A percentile compares a stretch with the other conserved stretches of the same genome.
These are phyloP conservation scores for Sycobia sp. DNA, from an alignment of 1,140 invertebrate species.

Conservation along the genomic window DNA sequence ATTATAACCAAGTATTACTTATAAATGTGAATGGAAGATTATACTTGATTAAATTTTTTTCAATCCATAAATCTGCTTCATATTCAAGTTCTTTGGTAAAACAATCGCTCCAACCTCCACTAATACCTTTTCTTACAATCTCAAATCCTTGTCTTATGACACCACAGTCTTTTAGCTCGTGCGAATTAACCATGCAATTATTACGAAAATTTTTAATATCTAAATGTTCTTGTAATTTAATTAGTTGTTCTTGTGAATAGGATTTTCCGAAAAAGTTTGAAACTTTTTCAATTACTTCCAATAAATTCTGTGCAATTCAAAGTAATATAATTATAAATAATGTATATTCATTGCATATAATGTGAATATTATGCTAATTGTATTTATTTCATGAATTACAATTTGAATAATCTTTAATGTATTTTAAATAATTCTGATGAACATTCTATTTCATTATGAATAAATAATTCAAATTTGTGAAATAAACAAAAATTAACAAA, in stretches of 20 bases:
- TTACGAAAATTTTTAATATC: constrained; percentile 75
- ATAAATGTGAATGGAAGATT: constrained; percentile 63
- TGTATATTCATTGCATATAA: constrained; percentile 58
- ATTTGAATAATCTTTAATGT: neutral
- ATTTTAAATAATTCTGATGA: neutral
- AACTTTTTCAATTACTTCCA: constrained; percentile 62
- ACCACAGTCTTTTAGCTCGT: constrained; percentile 66
- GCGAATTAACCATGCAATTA: constrained; percentile 72
- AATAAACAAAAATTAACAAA: too few relatives aligned
- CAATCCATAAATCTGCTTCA: constrained; percentile 69
- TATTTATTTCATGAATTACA: neutral
- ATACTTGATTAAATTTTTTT: constrained; percentile 64
- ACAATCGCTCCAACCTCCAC: constrained; percentile 69
- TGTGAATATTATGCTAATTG: too few relatives aligned
- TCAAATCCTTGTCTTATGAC: constrained; percentile 61
- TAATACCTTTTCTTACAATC: constrained; percentile 70
- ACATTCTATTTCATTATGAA: too few relatives aligned
- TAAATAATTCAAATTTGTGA: neutral
- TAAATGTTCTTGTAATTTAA: constrained; percentile 67
- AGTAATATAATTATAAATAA: constrained; percentile 71
- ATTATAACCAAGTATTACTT: constrained; percentile 37
- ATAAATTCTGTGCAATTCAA: constrained; percentile 63
- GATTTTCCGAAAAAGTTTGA: constrained; percentile 67
- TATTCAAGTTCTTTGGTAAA: constrained; percentile 66
- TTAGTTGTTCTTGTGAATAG: constrained; percentile 62